Evolutionary conservation across 2,113 vertebrate genomes (phyloP), one percentile per base, ranked within the genome.

Genomic region (Murina feae): DNA sequence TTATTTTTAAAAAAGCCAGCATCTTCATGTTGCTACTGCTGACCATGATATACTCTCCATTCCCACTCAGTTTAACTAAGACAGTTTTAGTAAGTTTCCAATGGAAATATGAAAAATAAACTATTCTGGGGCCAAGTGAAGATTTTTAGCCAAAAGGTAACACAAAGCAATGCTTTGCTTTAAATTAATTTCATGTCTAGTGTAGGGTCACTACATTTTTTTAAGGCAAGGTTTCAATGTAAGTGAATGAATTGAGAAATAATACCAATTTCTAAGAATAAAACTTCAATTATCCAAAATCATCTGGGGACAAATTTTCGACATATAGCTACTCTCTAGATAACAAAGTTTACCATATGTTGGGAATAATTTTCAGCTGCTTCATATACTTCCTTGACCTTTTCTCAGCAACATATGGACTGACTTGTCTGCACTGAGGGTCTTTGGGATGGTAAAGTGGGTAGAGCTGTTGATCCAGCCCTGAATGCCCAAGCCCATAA

Each of bases 101-200:
- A 18, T 63, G 75, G 78, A 93, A 79, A 80, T 51, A 55, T 2
- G 6, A 86, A 35, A 53, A 82, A 81, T 13, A 51, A 66, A 75
- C 82, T 75, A 60, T 68, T 82, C 30, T 65, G 3, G 32, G 21
- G 16, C 39, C 37, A 89, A 86, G 74, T 39, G 53, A 83, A 68
- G 4, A 55, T 68, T 30, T 78, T 49, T 42, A 44, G 9, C 0
- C 53, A 51, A 93, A 88, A 72, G 47, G 21, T 16, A 8, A 93
- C n/a, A 81, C 81, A 23, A 60, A 89, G 23, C 13, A 68, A 68
- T 42, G 30, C 49, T 88, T 94, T 60, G 66, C 78, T 79, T 17
- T 76, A 81, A 65, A 39, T 65, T 68, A 75, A 87, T 51, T 76
- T 86, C 17, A 47, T 44, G 42, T 49, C 21, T 69, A 81, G 18